Evolutionary conservation across 2,888 invertebrate species (phyloP).

Genomic region (Idaea straminata): DNA sequence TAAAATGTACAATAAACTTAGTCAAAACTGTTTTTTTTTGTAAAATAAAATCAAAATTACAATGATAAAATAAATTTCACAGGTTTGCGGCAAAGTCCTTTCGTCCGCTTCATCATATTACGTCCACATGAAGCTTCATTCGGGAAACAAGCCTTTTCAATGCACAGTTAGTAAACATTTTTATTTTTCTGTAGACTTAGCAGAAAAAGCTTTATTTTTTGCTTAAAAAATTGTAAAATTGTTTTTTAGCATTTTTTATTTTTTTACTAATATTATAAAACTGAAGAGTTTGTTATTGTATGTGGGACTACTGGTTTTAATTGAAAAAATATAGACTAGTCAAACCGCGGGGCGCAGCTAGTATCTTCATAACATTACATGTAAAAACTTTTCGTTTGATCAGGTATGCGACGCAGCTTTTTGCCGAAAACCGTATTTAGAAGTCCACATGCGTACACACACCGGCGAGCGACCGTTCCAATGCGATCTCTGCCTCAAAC

Average conservation of each 20-base stretch:
- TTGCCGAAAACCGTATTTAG: slow-evolving; percentile 89
- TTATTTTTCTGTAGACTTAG: not conserved
- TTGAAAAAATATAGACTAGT: not conserved
- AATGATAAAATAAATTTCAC: slow-evolving; percentile 32
- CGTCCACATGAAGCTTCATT: slow-evolving; percentile 91
- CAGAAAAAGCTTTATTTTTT: not conserved
- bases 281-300: too few relatives aligned
- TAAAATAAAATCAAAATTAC: slow-evolving; percentile 12
- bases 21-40: not conserved
- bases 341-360: too few relatives aligned
- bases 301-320: not conserved
- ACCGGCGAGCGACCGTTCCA: slow-evolving; percentile 88
- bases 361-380: not conserved
- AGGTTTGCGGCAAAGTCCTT: slow-evolving; percentile 87
- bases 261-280: too few relatives aligned
- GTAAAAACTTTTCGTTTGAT: slow-evolving; percentile 15
- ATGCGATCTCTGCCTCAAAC: slow-evolving; percentile 87
- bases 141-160: slow-evolving; percentile 89
- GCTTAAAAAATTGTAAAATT: too few relatives aligned
- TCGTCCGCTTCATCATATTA: slow-evolving; percentile 89
- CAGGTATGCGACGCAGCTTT: slow-evolving; percentile 87
- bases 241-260: too few relatives aligned
- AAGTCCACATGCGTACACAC: slow-evolving; percentile 90
- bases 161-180: slow-evolving; percentile 80
- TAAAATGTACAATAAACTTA: not conserved